Base-by-base conservation (phyloP, 2,797 vertebrate species). In the Silurus lanzhouensis region DNA sequence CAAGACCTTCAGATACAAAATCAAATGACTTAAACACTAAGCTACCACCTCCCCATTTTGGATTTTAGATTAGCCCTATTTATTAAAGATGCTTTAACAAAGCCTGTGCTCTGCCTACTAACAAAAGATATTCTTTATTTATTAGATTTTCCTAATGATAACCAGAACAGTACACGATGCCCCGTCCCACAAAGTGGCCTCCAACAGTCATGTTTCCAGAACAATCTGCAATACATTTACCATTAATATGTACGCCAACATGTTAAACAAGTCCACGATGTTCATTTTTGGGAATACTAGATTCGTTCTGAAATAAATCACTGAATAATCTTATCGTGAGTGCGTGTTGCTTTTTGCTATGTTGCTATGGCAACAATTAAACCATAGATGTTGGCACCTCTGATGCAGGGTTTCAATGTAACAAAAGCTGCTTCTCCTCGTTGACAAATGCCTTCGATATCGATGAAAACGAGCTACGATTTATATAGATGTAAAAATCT, bases 331-430 rank as follows among this genome's bases (percentile, higher is more conserved):
- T 8, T 44, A n/a, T n/a, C 8, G 22, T 25, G 13, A 64, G 13
- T 7, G 20, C 13, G 38, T 38, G 38, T 38, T 38, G 38, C 38
- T 38, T 38, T 38, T 38, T 38, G 48, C 48, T 10, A 52, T 52
- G 61, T 27, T 80, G 79, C 63, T 67, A 5, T 81, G 79, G 63
- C 66, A 66, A 81, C 1, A 1, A 15, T 6, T 55, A 67, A 55
- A 10, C 5, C 46, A 20, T 55, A 81, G 15, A 85, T 58, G 44
- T 20, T 64, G 68, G 27, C 44, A 52, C 57, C 71, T 81, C 17
- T 31, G 22, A 52, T 52, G 17, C 20, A 27, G 74, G 77, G 82
- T 83, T 52, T 52, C 71, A 77, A 44, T 70, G 31, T 10, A 85
- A 81, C 25, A 74, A n/a, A 7, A 66, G 25, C 20, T 68, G 55